Evolutionary conservation across 1,140 invertebrate genomes (phyloP), one percentile per base, ranked within the genome.

Genomic region (Metaphire vulgaris): DNA sequence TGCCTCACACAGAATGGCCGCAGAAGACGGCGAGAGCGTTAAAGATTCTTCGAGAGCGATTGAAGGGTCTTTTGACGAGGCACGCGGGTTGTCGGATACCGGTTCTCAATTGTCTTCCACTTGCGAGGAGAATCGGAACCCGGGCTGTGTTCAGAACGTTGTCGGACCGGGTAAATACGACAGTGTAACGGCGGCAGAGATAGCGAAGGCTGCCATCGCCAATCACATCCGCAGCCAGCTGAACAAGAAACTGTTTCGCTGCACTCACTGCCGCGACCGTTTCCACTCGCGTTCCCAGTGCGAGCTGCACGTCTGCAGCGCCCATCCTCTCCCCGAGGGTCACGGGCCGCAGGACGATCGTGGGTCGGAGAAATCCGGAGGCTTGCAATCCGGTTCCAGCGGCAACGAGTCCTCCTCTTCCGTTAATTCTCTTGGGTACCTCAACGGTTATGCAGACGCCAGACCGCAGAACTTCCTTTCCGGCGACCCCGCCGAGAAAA

Each of bases 231-330:
- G 31, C n/a, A 75, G 67, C 34, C 32, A 76, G 15, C 14, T 74
- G 76, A 26, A 69, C 76, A 78, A 75, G 74, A 83, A 81, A 31
- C 83, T 83, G 74, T 88, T 85, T 79, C 82, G 83, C n/a, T 89
- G 89, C 80, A 84, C 85, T 64, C 84, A 86, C 74, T 90, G 89
- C 81, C 80, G 82, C 26, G 81, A 84, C 15, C 84, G 85, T 34
- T 88, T 88, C 79, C 81, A 80, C 70, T 82, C 81, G 34, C 79
- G 86, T 29, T 81, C 84, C 33, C 79, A 83, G 30, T 88, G 86
- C 79, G 79, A 86, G 21, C 70, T 80, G 30, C 88, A 88, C 80
- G 84, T 88, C 69, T 83, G 86, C 34, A 79, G 80, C 21, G 41
- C 41, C 41, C 41, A 56, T 56, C 41, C 41, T 12, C 41, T 6